phyloP scores from a whole-genome alignment of 2,888 invertebrate genomes.

The Dryadula phaetusa region DNA sequence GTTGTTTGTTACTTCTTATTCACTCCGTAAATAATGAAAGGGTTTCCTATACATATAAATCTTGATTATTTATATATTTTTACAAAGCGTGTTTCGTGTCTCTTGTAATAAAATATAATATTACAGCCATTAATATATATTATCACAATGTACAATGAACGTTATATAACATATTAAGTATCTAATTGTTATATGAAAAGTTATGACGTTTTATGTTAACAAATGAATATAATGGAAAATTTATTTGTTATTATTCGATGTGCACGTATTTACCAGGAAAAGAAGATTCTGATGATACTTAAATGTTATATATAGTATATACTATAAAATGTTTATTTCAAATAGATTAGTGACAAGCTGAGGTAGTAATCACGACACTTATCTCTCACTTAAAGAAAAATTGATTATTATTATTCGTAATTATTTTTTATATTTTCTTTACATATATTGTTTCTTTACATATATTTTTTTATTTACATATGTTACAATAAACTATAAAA shows the following conservation, averaged over 20 bases:
- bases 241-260: not conserved
- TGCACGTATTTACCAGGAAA: not conserved
- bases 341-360: not conserved
- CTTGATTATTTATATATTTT: not conserved
- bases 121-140: not conserved
- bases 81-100: not conserved
- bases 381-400: not conserved
- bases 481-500: too few relatives aligned
- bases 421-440: not conserved
- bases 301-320: not conserved
- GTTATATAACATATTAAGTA: not conserved
- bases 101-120: not conserved
- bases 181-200: not conserved
- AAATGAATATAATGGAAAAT: constrained; percentile 9
- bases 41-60: not conserved
- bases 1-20: too few relatives aligned
- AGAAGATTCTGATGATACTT: not conserved
- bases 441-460: too few relatives aligned
- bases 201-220: not conserved
- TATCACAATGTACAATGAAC: not conserved
- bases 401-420: not conserved
- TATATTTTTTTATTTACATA: too few relatives aligned
- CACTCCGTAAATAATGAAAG: too few relatives aligned
- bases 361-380: not conserved
- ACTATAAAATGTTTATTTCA: not conserved